Conservation (phyloP, 2,888 invertebrate genomes). For the Andrena trimmerana region DNA sequence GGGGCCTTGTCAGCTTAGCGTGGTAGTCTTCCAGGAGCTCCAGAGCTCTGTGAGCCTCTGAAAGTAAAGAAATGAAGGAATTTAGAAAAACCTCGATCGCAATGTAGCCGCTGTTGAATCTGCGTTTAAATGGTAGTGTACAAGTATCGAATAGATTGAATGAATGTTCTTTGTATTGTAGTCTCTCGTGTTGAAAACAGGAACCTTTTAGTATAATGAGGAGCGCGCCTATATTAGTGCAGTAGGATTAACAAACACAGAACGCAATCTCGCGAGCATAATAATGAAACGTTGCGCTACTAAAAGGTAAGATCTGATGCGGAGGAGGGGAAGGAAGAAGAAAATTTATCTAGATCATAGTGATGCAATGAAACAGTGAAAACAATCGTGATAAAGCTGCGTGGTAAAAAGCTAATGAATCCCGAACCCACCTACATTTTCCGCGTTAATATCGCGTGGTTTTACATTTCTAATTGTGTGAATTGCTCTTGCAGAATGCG, state of each 20-base stretch:
- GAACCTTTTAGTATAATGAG: no score
- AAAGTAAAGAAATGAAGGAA: constrained; percentile 74
- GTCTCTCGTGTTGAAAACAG: not conserved
- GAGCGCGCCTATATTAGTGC: no score
- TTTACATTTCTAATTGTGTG: not conserved
- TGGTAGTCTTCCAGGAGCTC: constrained; percentile 99
- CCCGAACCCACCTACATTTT: not conserved
- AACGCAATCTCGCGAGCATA: not conserved
- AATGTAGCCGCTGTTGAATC: not conserved
- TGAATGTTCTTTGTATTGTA: not conserved
- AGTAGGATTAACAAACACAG: not conserved
- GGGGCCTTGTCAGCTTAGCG: constrained; percentile 95
- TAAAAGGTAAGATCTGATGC: constrained; percentile 1
- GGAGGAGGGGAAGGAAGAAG: constrained; percentile 13
- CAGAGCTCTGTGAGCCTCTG: constrained; percentile 99
- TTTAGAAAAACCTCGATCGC: not conserved
- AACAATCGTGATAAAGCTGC: constrained; percentile 3
- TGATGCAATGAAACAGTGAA: not conserved
- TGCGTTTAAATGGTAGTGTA: not conserved
- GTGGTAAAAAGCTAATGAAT: not conserved
- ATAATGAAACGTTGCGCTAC: constrained; percentile 14
- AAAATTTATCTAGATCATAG: not conserved
- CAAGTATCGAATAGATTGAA: not conserved
- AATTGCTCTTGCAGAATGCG: not conserved
- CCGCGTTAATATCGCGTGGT: not conserved